Percentiles rank a stretch among this genome's conserved stretches.
phyloP scores from a whole-genome alignment of 2,113 vertebrate species.

The Cygnus atratus region DNA sequence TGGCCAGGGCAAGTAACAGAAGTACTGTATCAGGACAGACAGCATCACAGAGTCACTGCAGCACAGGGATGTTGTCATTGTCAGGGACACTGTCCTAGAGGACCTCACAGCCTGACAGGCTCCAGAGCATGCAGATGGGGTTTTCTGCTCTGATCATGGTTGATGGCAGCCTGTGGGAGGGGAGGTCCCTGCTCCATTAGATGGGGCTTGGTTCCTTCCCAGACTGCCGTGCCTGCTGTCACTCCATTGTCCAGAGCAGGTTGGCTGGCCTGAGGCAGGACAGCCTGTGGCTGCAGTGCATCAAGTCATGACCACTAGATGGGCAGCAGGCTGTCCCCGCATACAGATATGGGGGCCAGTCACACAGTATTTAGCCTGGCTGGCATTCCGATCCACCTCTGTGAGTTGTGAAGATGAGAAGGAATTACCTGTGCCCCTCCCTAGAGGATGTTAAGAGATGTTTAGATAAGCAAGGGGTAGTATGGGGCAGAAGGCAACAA shows the following conservation, averaged over 20 bases:
- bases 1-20: too few relatives aligned
- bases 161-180: background rate
- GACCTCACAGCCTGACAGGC: background rate
- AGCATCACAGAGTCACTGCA: background rate
- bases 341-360: too few relatives aligned
- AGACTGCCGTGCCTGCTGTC: background rate
- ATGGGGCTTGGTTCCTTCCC: background rate
- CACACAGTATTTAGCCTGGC: too few relatives aligned
- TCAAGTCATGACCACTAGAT: background rate
- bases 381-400: too few relatives aligned
- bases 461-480: too few relatives aligned
- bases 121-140: background rate
- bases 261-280: background rate
- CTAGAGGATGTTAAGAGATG: too few relatives aligned
- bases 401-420: too few relatives aligned
- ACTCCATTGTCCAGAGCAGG: background rate
- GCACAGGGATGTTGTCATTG: background rate
- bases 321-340: too few relatives aligned
- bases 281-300: background rate
- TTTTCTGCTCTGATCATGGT: background rate
- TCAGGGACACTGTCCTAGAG: background rate
- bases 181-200: background rate
- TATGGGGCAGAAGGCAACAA: too few relatives aligned
- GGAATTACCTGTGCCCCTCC: too few relatives aligned
- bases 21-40: background rate